Evolutionary conservation across 2,113 vertebrate genomes (phyloP), one percentile per base, ranked within the genome.

Genomic region (Lepisosteus oculatus): DNA sequence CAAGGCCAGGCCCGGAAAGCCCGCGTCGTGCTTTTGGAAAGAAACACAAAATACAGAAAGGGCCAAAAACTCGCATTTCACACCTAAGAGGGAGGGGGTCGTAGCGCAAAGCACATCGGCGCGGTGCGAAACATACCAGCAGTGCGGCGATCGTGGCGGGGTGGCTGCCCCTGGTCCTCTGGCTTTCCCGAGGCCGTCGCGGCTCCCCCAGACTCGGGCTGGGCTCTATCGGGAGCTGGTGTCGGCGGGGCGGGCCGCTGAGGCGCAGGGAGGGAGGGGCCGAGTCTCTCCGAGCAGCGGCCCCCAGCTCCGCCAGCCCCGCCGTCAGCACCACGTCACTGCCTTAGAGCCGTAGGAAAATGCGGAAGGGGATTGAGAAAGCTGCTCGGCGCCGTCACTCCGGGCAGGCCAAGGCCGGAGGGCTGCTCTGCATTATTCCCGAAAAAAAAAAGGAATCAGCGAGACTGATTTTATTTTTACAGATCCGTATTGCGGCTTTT

Each of bases 311-410:
- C 91, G 89, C 91, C 93, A 92, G 93, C 82, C 91, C 93, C 91
- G 94, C 94, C 94, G 93, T 94, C 93, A 94, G 93, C 91, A 83
- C 91, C 91, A 95, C 94, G 94, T 95, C 94, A 95, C 94, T 91
- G 93, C 92, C 91, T 85, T 86, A 92, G 86, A 94, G 90, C 88
- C 84, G 92, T 90, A 95, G 94, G 94, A 94, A 95, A 95, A 94
- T 89, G 92, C 93, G 95, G 93, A 96, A 96, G 93, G 87, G 83
- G 85, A 84, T 79, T 77, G 90, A 86, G 84, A 87, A 81, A 90
- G 85, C 90, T 77, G 87, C 82, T 81, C 29, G 76, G 79, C 73
- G 65, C 65, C 78, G 67, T 72, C 67, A 51, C 68, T 43, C 70
- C 81, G 81, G 87, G 80, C 77, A 86, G 83, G 85, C 87, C 90